phyloP scores from a whole-genome alignment of 2,888 invertebrate species.

The Scelioninae gen. 1 region DNA sequence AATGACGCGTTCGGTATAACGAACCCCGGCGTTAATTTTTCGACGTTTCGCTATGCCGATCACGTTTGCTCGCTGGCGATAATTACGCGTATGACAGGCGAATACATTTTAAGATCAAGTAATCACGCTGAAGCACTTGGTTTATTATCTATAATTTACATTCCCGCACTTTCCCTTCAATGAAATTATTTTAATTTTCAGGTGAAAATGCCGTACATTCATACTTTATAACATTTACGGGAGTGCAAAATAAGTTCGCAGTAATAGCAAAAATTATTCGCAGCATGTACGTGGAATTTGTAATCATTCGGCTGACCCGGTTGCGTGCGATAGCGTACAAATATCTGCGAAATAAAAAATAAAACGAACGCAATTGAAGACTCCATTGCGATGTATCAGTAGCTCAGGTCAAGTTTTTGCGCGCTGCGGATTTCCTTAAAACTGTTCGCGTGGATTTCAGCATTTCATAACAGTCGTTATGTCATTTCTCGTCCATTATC shows the following conservation, averaged over 20 bases:
- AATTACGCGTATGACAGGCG: conserved; percentile 41
- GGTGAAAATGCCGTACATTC: conserved; percentile 7
- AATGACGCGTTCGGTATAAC: conserved; percentile 54
- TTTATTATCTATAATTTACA: conserved; percentile 36
- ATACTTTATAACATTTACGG: conserved; percentile 2
- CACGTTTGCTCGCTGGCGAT: conserved; percentile 34
- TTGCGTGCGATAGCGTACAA: conserved; percentile 33
- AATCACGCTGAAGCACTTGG: neutral
- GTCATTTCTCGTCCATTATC: conserved; percentile 10
- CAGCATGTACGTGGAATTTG: conserved; percentile 37
- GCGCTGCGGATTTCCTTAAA: conserved; percentile 34
- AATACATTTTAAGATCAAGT: conserved; percentile 36
- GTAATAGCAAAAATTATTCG: conserved; percentile 30
- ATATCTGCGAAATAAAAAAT: conserved; percentile 36
- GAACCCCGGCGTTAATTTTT: conserved; percentile 26
- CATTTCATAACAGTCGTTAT: conserved; percentile 16
- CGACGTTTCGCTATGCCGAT: conserved; percentile 26
- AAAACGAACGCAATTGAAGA: conserved; percentile 13
- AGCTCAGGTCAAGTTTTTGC: conserved; percentile 8
- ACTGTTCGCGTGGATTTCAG: conserved; percentile 10
- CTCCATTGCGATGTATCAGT: conserved; percentile 24
- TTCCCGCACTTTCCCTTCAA: conserved; percentile 27
- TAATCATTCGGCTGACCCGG: conserved; percentile 23
- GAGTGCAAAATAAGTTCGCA: conserved; percentile 8
- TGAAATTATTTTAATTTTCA: conserved; percentile 11